Percentiles rank a stretch among this genome's conserved stretches.
These are phyloP conservation scores for Platichthys flesus DNA, from an alignment of 2,113 vertebrate species.

Conservation along the genomic window DNA sequence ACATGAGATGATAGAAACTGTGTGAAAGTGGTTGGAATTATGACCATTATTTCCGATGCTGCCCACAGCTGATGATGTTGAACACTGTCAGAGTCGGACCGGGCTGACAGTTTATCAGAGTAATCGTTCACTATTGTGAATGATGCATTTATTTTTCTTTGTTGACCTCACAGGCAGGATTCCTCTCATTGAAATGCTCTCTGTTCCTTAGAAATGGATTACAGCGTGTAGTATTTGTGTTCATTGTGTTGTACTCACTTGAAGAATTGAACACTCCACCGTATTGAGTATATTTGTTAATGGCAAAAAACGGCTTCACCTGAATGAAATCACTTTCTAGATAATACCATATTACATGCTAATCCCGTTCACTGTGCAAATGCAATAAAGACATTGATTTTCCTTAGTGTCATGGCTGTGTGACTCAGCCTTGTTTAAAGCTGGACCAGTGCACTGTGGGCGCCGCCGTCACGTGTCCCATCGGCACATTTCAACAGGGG, in stretches of 20 bases:
- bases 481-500: constrained; percentile 63
- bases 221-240: neutral
- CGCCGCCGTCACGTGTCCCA: constrained; percentile 71
- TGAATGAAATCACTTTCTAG: neutral
- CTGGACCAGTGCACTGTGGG: constrained; percentile 47
- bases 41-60: constrained; percentile 34
- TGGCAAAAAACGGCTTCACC: no score
- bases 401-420: constrained; percentile 5
- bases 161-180: constrained; percentile 10
- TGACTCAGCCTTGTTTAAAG: constrained; percentile 26
- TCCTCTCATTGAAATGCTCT: neutral
- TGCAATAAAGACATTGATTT: neutral
- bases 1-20: constrained; percentile 22
- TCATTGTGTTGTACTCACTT: neutral
- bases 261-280: no score
- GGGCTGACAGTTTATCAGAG: constrained; percentile 42
- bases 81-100: constrained; percentile 8
- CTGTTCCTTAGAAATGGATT: neutral
- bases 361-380: neutral
- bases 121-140: constrained; percentile 20
- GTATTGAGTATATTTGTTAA: neutral
- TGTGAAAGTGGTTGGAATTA: constrained; percentile 17
- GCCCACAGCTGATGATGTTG: constrained; percentile 17
- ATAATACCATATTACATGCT: constrained; percentile 2
- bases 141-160: neutral